phyloP scores from a whole-genome alignment of 2,888 invertebrate species.

The Oligia fasciuncula region DNA sequence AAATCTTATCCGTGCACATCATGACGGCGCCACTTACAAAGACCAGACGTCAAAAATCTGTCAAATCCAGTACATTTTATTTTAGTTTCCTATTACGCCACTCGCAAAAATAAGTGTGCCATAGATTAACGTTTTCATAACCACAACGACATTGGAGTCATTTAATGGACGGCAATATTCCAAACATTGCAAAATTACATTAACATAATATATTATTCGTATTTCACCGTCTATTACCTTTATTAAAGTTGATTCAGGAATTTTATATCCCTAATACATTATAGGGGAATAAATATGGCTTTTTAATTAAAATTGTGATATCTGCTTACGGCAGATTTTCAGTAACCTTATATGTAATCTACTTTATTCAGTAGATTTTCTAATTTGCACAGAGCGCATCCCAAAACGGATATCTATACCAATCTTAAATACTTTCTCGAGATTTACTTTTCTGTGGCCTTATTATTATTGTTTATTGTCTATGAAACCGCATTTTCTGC shows the following conservation, averaged over 20 bases:
- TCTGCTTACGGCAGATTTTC: background rate
- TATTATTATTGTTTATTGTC: background rate
- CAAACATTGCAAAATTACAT: constrained; percentile 50
- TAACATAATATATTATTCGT: constrained; percentile 51
- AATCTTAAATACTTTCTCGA: background rate
- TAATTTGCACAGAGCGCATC: background rate
- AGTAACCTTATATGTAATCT: background rate
- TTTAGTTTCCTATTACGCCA: background rate
- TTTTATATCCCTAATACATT: constrained; percentile 19
- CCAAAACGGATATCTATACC: background rate
- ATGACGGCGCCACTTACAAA: constrained; percentile 5
- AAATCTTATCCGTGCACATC: too few species aligned
- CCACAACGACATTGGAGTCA: constrained; percentile 21
- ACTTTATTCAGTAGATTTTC: background rate
- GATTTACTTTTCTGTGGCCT: background rate
- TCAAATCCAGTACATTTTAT: constrained; percentile 13
- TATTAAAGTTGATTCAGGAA: constrained; percentile 24
- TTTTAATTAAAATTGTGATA: background rate
- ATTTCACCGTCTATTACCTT: constrained; percentile 25
- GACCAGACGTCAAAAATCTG: background rate
- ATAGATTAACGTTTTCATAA: constrained; percentile 24
- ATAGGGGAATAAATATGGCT: background rate
- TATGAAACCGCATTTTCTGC: background rate
- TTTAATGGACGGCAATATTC: constrained; percentile 40
- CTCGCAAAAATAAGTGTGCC: background rate